phyloP scores from a whole-genome alignment of 1,140 invertebrate genomes.

The Parapsyche elsis region DNA sequence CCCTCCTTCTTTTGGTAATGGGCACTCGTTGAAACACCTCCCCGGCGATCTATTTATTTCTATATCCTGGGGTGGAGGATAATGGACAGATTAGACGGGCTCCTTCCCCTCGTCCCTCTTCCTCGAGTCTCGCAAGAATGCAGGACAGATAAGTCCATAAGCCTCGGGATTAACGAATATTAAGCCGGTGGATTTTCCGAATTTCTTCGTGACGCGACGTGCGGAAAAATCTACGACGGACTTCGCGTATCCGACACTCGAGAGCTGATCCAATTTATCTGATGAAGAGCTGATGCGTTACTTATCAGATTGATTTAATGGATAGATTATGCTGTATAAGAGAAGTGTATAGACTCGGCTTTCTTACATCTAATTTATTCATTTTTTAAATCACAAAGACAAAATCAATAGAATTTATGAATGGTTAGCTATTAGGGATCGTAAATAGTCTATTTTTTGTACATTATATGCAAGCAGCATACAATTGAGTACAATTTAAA shows the following conservation, averaged over 20 bases:
- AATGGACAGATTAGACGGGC: conserved; percentile 37
- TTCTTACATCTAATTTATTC: no score
- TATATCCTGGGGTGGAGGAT: conserved; percentile 32
- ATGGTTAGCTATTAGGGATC: no score
- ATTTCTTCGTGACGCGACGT: conserved; percentile 10
- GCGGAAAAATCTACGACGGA: conserved; percentile 5
- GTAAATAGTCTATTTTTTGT: no score
- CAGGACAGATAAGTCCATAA: conserved; percentile 37
- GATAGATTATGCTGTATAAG: conserved; percentile 13
- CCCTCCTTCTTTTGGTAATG: neutral
- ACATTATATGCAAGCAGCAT: no score
- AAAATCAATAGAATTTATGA: no score
- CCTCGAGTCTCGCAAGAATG: neutral
- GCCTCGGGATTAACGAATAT: conserved; percentile 43
- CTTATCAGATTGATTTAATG: conserved; percentile 22
- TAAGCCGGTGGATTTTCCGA: conserved; percentile 42
- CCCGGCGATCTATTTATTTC: conserved; percentile 37
- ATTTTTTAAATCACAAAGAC: no score
- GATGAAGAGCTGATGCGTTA: conserved; percentile 29
- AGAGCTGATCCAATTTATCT: conserved; percentile 40
- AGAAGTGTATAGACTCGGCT: no score
- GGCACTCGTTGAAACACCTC: neutral
- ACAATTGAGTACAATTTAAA: no score
- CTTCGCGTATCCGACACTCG: conserved; percentile 3
- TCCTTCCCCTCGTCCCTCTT: neutral